Conservation (phyloP, 2,113 vertebrate species). For the Tapirus terrestris region DNA sequence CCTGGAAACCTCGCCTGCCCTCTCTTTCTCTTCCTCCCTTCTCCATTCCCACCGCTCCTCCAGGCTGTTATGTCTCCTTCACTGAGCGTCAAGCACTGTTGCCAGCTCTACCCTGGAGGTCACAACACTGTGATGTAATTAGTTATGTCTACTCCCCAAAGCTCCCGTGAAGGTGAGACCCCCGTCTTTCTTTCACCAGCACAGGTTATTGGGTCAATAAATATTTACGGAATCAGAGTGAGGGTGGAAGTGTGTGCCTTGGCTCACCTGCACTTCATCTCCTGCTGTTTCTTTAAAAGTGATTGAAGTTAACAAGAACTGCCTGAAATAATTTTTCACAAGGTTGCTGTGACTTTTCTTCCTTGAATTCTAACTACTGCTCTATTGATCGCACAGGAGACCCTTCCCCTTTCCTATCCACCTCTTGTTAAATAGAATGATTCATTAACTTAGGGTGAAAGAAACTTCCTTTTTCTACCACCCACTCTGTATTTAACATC, state of each 20-base stretch:
- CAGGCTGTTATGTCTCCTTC: no score
- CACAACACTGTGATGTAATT: not conserved
- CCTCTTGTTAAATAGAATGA: conserved; percentile 55
- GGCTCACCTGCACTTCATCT: not conserved
- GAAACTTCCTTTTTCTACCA: not conserved
- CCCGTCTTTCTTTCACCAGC: not conserved
- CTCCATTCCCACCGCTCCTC: not conserved
- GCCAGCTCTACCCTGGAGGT: not conserved
- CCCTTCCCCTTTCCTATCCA: not conserved
- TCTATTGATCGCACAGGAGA: conserved; percentile 37
- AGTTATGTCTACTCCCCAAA: not conserved
- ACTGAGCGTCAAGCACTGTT: not conserved
- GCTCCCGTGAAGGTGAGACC: not conserved
- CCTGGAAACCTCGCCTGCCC: not conserved
- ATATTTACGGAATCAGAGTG: not conserved
- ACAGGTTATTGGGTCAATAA: not conserved
- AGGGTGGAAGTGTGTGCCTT: not conserved
- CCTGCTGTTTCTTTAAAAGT: not conserved
- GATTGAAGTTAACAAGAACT: conserved; percentile 27
- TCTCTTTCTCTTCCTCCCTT: not conserved
- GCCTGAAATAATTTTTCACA: conserved; percentile 65
- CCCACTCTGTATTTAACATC: conserved; percentile 57
- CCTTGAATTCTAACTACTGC: conserved; percentile 48
- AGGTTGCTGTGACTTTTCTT: conserved; percentile 5
- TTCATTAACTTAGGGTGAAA: conserved; percentile 67